phyloP scores from a whole-genome alignment of 2,113 vertebrate species.

The Pluvianellus socialis region DNA sequence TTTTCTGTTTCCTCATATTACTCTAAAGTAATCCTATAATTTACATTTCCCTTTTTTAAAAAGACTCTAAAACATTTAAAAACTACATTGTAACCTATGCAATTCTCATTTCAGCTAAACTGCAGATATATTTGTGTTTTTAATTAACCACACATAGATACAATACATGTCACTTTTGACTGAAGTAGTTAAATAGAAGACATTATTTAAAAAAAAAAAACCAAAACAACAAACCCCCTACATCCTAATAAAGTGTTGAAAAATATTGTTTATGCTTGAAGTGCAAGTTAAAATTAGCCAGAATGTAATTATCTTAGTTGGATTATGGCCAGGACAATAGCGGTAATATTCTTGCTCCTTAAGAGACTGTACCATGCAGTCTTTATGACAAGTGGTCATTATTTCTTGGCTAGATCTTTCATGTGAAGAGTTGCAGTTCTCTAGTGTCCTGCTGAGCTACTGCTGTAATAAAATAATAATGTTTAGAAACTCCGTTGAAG shows the following conservation, averaged over 20 bases:
- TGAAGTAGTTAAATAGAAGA: not conserved
- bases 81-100: not conserved
- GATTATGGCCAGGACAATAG: not conserved
- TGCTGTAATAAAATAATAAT: conserved; percentile 15
- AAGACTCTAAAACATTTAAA: not conserved
- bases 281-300: not conserved
- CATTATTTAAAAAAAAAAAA: not conserved
- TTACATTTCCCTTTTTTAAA: not conserved
- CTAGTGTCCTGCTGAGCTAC: not conserved
- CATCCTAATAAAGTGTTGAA: conserved; percentile 2
- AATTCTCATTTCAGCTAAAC: not conserved
- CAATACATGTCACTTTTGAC: not conserved
- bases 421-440: not conserved
- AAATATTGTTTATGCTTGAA: not conserved
- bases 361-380: not conserved
- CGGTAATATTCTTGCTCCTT: not conserved
- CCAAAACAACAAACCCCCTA: not conserved
- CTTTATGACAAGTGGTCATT: conserved; percentile 11
- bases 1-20: not conserved
- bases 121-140: not conserved
- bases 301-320: not conserved
- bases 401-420: conserved; percentile 12
- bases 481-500: not conserved
- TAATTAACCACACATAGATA: not conserved
- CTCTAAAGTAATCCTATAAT: not conserved